Percentiles rank a stretch among this genome's conserved stretches.
Conservation (phyloP, 1,140 invertebrate species). For the Melitaea cinxia region DNA sequence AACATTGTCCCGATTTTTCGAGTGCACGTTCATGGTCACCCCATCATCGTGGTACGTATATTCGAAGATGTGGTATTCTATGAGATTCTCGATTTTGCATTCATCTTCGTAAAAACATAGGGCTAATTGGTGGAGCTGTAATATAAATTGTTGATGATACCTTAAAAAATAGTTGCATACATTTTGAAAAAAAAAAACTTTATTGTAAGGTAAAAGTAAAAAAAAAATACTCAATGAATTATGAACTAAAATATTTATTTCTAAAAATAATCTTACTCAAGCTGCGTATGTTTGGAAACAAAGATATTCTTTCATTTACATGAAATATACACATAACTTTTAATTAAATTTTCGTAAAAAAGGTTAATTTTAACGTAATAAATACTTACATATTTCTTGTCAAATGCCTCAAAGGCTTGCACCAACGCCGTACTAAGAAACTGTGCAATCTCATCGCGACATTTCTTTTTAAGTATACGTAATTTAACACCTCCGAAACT, state of each 20-base stretch:
- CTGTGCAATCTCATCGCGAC: slow-evolving; percentile 57
- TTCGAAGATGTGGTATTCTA: slow-evolving; percentile 68
- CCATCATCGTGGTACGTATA: slow-evolving; percentile 55
- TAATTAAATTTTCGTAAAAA: background rate
- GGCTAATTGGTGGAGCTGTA: slow-evolving; percentile 59
- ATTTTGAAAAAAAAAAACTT: background rate
- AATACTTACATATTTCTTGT: slow-evolving; percentile 70
- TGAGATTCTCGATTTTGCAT: slow-evolving; percentile 53
- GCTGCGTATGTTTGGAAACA: no score
- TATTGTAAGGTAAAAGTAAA: no score
- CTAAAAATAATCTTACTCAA: no score
- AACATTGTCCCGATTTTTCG: slow-evolving; percentile 38
- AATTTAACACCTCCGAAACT: slow-evolving; percentile 56
- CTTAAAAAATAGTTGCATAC: no score
- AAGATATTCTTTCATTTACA: no score
- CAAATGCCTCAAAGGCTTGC: slow-evolving; percentile 66
- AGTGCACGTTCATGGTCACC: slow-evolving; percentile 53
- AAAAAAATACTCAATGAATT: no score
- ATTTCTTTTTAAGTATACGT: slow-evolving; percentile 61
- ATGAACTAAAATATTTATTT: no score
- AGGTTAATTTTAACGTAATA: background rate
- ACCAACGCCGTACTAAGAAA: slow-evolving; percentile 61
- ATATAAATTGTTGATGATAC: background rate
- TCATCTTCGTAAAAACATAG: slow-evolving; percentile 67
- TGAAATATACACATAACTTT: no score